Evolutionary conservation across 2,113 vertebrate species (phyloP).

Genomic region (Chrysochloris asiatica): DNA sequence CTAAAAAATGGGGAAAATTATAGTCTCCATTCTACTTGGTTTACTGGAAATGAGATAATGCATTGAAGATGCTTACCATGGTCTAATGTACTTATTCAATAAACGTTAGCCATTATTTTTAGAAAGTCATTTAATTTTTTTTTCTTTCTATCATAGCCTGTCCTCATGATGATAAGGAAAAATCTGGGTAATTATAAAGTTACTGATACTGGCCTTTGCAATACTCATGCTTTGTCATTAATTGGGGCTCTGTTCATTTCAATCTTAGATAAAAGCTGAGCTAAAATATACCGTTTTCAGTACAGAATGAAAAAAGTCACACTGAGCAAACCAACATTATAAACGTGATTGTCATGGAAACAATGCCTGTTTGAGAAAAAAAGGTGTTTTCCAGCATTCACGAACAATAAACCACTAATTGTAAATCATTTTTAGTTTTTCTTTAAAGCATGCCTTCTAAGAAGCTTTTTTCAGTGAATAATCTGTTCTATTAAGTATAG

Average conservation of each 20-base stretch:
- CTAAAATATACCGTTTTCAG: constrained; percentile 14
- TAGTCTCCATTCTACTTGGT: neutral
- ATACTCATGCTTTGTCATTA: neutral
- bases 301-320: neutral
- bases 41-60: neutral
- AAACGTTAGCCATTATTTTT: neutral
- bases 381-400: neutral
- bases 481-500: neutral
- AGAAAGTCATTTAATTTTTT: neutral
- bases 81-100: neutral
- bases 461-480: neutral
- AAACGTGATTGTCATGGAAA: neutral
- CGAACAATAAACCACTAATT: neutral
- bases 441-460: neutral
- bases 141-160: neutral
- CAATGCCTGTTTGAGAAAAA: neutral
- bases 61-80: neutral
- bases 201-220: neutral
- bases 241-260: neutral
- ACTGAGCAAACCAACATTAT: neutral
- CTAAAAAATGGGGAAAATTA: neutral
- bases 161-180: neutral
- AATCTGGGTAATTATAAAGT: neutral
- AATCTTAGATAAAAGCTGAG: constrained; percentile 12
- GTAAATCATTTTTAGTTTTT: constrained; percentile 12